phyloP scores from a whole-genome alignment of 2,113 vertebrate species.

The Crotalus helleri region DNA sequence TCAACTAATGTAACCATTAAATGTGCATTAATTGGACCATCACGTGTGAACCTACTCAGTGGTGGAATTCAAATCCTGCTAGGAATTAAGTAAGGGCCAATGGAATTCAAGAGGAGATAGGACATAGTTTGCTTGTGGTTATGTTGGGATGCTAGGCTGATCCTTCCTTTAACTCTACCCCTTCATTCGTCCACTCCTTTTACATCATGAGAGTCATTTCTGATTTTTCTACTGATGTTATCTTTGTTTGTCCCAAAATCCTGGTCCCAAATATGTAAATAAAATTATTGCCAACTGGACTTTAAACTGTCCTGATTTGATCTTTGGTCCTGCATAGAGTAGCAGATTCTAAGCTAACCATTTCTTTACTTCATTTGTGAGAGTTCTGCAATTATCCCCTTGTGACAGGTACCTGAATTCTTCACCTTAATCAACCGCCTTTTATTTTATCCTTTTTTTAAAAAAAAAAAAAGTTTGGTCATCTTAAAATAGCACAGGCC shows the following conservation, averaged over 20 bases:
- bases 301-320: not conserved
- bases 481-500: not conserved
- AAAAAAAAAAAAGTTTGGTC: slow-evolving; percentile 7
- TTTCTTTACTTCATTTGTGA: not conserved
- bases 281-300: not conserved
- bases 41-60: too few species aligned
- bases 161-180: not conserved
- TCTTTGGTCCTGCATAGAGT: not conserved
- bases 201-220: not conserved
- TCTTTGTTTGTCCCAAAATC: not conserved
- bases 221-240: not conserved
- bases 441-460: slow-evolving; percentile 3
- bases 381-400: not conserved
- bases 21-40: too few species aligned
- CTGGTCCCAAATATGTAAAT: not conserved
- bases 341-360: not conserved
- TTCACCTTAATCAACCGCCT: slow-evolving; percentile 5
- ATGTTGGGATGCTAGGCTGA: not conserved
- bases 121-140: not conserved
- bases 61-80: not conserved
- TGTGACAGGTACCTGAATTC: not conserved
- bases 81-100: not conserved
- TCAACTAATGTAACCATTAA: not conserved
- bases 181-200: not conserved
- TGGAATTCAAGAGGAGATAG: not conserved